Evolutionary conservation across 2,888 invertebrate species (phyloP), one percentile per base, ranked within the genome.

Genomic region (Diaprepes abbreviatus): DNA sequence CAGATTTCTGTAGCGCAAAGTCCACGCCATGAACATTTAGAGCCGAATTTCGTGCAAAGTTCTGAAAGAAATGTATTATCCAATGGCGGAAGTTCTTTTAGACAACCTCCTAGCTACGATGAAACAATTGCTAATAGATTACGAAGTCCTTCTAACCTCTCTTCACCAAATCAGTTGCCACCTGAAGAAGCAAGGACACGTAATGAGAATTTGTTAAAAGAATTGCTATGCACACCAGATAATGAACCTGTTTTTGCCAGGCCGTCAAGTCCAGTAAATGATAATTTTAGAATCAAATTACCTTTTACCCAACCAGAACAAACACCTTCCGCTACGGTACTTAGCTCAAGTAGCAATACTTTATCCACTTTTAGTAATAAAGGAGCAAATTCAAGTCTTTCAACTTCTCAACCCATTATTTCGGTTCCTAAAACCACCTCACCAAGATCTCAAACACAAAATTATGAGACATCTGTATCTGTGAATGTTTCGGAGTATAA

Each of bases 241-340:
- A 35, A 17, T 24, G 21, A 40, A 16, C 24, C 43, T 16, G 9
- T 58, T n/a, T 40, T 40, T 5, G 14, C 3, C 1, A n/a, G 6
- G 2, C 40, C 58, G 3, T 24, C 57, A 7, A 43, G 28, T 24
- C 10, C 28, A 14, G 31, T 10, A 3, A 58, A 58, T 19, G 31
- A 58, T 16, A 40, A 58, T 31, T 58, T 58, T 19, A 40, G 43
- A 24, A 36, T 58, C 1, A 58, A 31, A n/a, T n/a, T 58, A 14
- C 58, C 58, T 12, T 43, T 43, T 43, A 58, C 58, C 9, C 21
- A 58, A 19, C 58, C 58, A 1, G 48, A 16, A 12, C 14, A 12
- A 16, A 17, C 31, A 1, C 17, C 28, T 19, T 40, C 24, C 2
- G 31, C 5, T 16, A 10, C 24, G 9, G 16, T 31, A 10, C 10